These are phyloP conservation scores for Zingel zingel DNA, from an alignment of 2,113 vertebrate genomes.

Conservation along the genomic window DNA sequence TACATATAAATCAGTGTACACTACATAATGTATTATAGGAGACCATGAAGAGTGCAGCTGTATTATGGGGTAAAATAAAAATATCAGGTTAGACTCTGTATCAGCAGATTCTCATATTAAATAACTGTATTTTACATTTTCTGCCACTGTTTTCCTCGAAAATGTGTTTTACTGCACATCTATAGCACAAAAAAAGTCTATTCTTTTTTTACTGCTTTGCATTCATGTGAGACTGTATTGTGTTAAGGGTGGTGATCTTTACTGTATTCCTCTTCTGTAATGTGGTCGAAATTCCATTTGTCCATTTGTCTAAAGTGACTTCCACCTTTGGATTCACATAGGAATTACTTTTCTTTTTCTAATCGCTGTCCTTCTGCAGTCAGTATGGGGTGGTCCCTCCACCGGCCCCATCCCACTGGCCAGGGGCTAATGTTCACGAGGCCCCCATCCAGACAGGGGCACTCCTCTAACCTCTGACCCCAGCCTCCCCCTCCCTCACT, in stretches of 20 bases:
- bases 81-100: no score
- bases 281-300: not conserved
- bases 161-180: no score
- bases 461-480: conserved; percentile 72
- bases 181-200: no score
- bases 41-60: no score
- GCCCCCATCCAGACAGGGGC: conserved; percentile 68
- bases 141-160: no score
- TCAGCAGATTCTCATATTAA: not conserved
- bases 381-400: conserved; percentile 63
- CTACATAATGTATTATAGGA: no score
- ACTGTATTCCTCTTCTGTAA: not conserved
- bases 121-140: not conserved
- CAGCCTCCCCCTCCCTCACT: conserved; percentile 69
- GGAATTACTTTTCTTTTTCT: conserved; percentile 38
- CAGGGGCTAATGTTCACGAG: conserved; percentile 76
- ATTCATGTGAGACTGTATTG: no score
- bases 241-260: not conserved
- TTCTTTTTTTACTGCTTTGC: no score
- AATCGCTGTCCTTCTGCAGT: conserved; percentile 53
- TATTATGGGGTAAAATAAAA: no score
- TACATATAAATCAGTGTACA: not conserved
- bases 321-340: conserved; percentile 28
- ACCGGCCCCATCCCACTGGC: conserved; percentile 51
- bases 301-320: not conserved